Evolutionary conservation across 1,140 invertebrate genomes (phyloP).

Genomic region (Drosophila grimshawi): DNA sequence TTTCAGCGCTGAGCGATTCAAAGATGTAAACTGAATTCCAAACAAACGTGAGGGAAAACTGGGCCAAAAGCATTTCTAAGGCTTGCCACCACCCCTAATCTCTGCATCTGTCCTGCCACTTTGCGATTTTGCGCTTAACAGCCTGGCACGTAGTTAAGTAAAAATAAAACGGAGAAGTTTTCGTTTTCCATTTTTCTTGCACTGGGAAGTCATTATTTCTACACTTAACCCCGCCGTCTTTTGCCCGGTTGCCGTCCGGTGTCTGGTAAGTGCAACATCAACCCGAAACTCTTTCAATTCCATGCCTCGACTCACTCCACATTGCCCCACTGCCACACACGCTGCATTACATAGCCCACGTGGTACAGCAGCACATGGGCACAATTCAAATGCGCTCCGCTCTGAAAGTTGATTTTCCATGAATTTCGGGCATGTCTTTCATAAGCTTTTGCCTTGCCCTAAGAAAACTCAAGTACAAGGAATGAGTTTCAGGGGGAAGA

Average conservation of each 20-base stretch:
- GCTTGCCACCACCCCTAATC: slow-evolving; percentile 22
- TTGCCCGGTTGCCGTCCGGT: not conserved
- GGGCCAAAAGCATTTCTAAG: slow-evolving; percentile 71
- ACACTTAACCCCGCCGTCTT: slow-evolving; percentile 23
- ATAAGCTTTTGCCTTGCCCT: slow-evolving; percentile 8
- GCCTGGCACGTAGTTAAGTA: slow-evolving; percentile 63
- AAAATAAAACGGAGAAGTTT: slow-evolving; percentile 47
- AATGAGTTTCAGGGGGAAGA: not conserved
- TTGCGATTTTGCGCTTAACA: not conserved
- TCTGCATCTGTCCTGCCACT: too few relatives aligned
- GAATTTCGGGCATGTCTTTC: slow-evolving; percentile 45
- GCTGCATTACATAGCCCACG: not conserved
- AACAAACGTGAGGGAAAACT: slow-evolving; percentile 57
- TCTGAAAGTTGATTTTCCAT: slow-evolving; percentile 12
- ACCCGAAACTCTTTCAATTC: slow-evolving; percentile 43
- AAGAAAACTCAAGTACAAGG: not conserved
- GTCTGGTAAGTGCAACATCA: slow-evolving; percentile 64
- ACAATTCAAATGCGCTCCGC: slow-evolving; percentile 26
- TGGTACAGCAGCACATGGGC: slow-evolving; percentile 13
- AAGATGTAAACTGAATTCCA: slow-evolving; percentile 54
- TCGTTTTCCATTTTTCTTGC: slow-evolving; percentile 76
- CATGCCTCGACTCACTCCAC: not conserved
- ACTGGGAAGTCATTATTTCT: slow-evolving; percentile 76
- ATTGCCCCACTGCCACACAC: not conserved
- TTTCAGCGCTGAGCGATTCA: not conserved